These are phyloP conservation scores for Calephelis nemesis DNA, from an alignment of 1,140 invertebrate species.

Conservation along the genomic window DNA sequence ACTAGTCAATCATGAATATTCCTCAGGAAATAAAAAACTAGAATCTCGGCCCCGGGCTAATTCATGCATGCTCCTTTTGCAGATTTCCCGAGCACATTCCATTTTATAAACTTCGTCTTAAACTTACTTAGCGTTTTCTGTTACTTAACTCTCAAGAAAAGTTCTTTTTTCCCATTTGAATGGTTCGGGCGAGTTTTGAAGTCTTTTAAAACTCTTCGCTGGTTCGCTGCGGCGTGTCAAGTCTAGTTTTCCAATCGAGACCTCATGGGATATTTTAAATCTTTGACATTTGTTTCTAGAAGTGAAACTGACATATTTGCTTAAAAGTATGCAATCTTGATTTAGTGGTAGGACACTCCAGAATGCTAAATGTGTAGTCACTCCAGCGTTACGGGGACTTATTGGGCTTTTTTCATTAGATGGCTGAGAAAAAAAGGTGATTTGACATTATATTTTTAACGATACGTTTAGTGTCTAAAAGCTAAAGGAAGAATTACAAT, in stretches of 20 bases:
- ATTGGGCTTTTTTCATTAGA: too few relatives aligned
- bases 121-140: conserved; percentile 15
- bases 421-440: too few relatives aligned
- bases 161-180: conserved; percentile 18
- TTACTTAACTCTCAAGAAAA: conserved; percentile 5
- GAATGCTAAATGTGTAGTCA: too few relatives aligned
- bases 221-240: conserved; percentile 5
- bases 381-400: too few relatives aligned
- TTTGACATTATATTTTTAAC: too few relatives aligned
- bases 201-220: conserved; percentile 23
- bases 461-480: too few relatives aligned
- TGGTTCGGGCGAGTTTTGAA: conserved; percentile 17
- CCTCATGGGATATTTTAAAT: conserved; percentile 17
- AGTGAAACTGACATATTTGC: not conserved
- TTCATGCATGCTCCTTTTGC: conserved; percentile 6
- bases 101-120: not conserved
- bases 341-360: too few relatives aligned
- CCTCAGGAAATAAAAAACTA: not conserved
- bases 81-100: conserved; percentile 3
- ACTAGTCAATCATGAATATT: not conserved
- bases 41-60: not conserved
- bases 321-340: too few relatives aligned
- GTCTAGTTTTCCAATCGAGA: conserved; percentile 18
- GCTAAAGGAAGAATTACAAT: too few relatives aligned
- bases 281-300: not conserved